Evolutionary conservation across 2,888 invertebrate species (phyloP), one percentile per base, ranked within the genome.

Genomic region (Apoda limacodes): DNA sequence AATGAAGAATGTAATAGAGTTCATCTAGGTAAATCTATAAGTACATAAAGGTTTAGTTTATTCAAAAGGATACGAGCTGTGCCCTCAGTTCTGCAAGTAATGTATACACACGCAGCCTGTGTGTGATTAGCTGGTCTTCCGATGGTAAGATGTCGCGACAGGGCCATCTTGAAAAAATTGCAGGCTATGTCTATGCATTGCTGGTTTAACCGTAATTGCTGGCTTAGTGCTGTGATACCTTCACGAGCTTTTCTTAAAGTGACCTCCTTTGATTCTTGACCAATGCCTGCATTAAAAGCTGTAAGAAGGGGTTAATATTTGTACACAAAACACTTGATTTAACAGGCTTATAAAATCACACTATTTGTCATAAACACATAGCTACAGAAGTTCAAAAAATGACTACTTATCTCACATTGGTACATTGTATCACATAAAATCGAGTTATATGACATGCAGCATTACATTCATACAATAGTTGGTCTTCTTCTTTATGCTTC

Each of bases 21-120:
- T 33, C 26, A 22, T 22, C 10, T n/a, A 12, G 3, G 14, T 9
- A 7, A 3, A 5, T n/a, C n/a, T 12, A 28, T 5, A 3, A 37
- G 6, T 25, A 20, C 11, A 10, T 13, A 22, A 10, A 26, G 9
- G 21, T 22, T 27, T n/a, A n/a, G n/a, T n/a, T n/a, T 6, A 17
- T 6, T 17, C 3, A 45, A 82, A 85, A 89, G 84, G 87, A 87
- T 90, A 93, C 93, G 97, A 44, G 95, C 89, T 35, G 97, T 97
- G 48, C 92, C 93, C 70, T 98, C 96, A 2, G 93, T 92, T 42
- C 98, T 85, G 55, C 98, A 98, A 1, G 97, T 97, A 60, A 99
- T 91, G 60, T 99, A 99, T 2, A 99, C 90, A 67, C 98, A 99
- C 13, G 98, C 97, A 17, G 98, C 98, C 56, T 96, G 90, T 28